Base-by-base conservation (phyloP, 2,113 vertebrate species). In the Struthio camelus region DNA sequence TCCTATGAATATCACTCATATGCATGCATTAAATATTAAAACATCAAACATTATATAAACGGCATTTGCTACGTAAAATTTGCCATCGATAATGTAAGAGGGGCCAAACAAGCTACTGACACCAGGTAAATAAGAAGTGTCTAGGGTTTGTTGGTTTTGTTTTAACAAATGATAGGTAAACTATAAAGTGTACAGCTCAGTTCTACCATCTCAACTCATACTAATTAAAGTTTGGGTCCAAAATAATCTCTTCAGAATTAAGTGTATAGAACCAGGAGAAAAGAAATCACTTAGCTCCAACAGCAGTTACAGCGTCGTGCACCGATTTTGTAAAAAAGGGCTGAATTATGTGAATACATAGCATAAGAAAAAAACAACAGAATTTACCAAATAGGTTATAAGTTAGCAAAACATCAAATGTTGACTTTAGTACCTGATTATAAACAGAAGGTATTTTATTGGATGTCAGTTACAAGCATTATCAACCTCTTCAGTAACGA, bases 371-470 rank as follows among this genome's bases (percentile, higher is more conserved):
- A n/a, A n/a, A n/a, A n/a, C n/a, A n/a, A n/a, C n/a, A 82, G 80
- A 89, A 54, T 84, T 89, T 80, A 87, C 56, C 61, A 81, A 90
- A 78, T n/a, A 51, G 38, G 46, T 50, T 64, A 0, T 51, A 87
- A 81, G 10, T 58, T 38, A 67, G 40, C 24, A 91, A 87, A 78
- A 53, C 62, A 59, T 54, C 96, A 91, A 62, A 2, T 8, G 80
- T 40, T 69, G 53, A 72, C 64, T 96, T 78, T 30, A 79, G 42
- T 27, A 67, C 27, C 11, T 34, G 22, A 73, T 72, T 73, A 77
- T 85, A 87, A 91, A 71, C 44, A 94, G 27, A 76, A 2, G 1
- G n/a, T 15, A 72, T 92, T 95, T 94, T 87, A 94, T 91, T 91
- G 72, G 65, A 96, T 79, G 73, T 67, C 70, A 72, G 66, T 91